Conservation (phyloP, 2,888 invertebrate genomes). For the Drosophila anceps region DNA sequence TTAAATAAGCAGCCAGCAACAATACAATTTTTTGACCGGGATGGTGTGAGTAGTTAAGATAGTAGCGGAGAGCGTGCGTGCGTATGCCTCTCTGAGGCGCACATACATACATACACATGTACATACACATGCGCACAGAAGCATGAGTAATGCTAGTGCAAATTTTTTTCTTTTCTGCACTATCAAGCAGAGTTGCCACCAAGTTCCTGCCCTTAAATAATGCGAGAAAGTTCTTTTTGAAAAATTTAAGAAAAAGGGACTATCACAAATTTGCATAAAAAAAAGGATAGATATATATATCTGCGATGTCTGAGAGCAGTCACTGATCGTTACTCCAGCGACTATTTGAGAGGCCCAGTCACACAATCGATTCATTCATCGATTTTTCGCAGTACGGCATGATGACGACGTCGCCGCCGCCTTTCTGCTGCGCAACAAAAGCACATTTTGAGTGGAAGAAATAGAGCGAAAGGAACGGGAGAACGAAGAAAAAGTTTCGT, state of each 20-base stretch:
- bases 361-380: constrained; percentile 85
- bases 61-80: constrained; percentile 51
- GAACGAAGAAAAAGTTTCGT: constrained; percentile 26
- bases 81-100: constrained; percentile 40
- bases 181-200: constrained; percentile 73
- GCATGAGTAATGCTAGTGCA: constrained; percentile 66
- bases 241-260: not conserved
- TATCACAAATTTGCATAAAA: constrained; percentile 36
- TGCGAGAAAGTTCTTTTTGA: constrained; percentile 19
- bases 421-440: constrained; percentile 72
- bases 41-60: constrained; percentile 55
- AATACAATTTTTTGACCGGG: constrained; percentile 54
- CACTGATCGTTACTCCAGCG: not conserved
- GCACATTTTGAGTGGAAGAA: constrained; percentile 64
- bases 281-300: constrained; percentile 6
- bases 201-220: constrained; percentile 34
- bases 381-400: constrained; percentile 83
- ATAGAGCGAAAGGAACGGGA: constrained; percentile 28
- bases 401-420: constrained; percentile 54
- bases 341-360: constrained; percentile 38
- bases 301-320: not conserved
- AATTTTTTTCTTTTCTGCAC: constrained; percentile 47
- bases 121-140: constrained; percentile 70
- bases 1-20: constrained; percentile 67
- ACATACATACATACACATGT: constrained; percentile 35